Evolutionary conservation across 1,140 invertebrate species (phyloP), one percentile per base, ranked within the genome.

Genomic region (Nymphalis io): DNA sequence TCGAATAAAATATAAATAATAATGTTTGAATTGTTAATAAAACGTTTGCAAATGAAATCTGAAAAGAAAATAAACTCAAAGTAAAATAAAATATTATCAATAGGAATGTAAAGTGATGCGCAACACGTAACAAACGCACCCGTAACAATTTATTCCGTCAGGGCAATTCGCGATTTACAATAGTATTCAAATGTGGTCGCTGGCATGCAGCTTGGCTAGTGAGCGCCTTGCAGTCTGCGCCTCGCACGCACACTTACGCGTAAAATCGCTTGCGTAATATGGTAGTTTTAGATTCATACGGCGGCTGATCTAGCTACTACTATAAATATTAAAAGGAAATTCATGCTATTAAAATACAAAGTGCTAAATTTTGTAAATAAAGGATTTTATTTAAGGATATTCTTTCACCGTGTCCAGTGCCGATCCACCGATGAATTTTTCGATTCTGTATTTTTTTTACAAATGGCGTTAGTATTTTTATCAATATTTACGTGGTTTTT

Each of bases 211-310:
- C 42, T 48, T 38, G 38, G 33, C 62, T 60, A 39, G 51, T n/a
- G 57, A 70, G 72, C 72, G 72, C 72, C 72, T 59, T 58, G 72
- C 72, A 67, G 72, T 74, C 72, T 74, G 72, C 67, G 61, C 8
- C 40, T 27, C 55, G 23, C 55, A 33, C 68, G 62, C 63, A 66
- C 59, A 63, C 64, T 27, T 39, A 59, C 70, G 64, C 59, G 65
- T 23, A 3, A 64, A 60, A 60, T 15, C 40, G 42, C 27, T 74
- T 70, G 53, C 63, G 63, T 67, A 74, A 74, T 51, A 20, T 60
- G 21, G 40, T 21, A 46, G 59, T 60, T 60, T 20, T 44, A 46
- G 15, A 13, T 38, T 11, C 38, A 6, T 20, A 42, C 58, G 13
- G 20, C 11, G 20, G 13, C 44, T 46, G 15, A n/a, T 16, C 44